These are phyloP conservation scores for Galaxias olidus DNA, from an alignment of 2,797 vertebrate genomes.

Conservation along the genomic window DNA sequence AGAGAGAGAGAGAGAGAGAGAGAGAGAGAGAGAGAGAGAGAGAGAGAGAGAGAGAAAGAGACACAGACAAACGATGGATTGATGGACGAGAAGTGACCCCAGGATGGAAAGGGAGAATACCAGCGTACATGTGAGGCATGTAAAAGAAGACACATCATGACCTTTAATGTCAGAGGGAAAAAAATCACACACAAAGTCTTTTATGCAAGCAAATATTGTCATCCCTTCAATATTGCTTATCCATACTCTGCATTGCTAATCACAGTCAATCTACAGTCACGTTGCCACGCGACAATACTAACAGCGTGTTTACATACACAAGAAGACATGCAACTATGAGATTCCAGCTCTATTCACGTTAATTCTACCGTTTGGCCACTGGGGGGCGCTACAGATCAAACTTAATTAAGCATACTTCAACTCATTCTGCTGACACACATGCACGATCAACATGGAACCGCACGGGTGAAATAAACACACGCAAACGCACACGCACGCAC, in stretches of 20 bases:
- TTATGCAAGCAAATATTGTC: slow-evolving; percentile 76
- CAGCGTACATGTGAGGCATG: slow-evolving; percentile 77
- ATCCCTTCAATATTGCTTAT: slow-evolving; percentile 75
- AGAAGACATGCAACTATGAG: slow-evolving; percentile 54
- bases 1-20: no score
- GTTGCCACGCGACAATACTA: slow-evolving; percentile 51
- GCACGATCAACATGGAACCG: slow-evolving; percentile 40
- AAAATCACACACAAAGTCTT: slow-evolving; percentile 61
- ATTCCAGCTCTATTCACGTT: slow-evolving; percentile 16
- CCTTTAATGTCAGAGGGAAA: slow-evolving; percentile 73
- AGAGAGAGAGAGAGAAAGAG: slow-evolving; percentile 32
- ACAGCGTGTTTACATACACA: slow-evolving; percentile 38
- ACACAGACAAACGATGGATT: slow-evolving; percentile 57
- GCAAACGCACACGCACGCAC: slow-evolving; percentile 5
- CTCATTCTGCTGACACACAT: slow-evolving; percentile 53
- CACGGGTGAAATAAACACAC: slow-evolving; percentile 35
- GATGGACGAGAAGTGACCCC: slow-evolving; percentile 51
- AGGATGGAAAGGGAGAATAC: slow-evolving; percentile 68
- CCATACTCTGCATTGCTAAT: slow-evolving; percentile 53
- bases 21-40: no score
- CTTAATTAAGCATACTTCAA: not conserved
- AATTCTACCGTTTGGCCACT: slow-evolving; percentile 17
- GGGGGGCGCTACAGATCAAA: slow-evolving; percentile 41
- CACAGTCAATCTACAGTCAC: slow-evolving; percentile 52
- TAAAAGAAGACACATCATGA: slow-evolving; percentile 78